Evolutionary conservation across 2,888 invertebrate genomes (phyloP).

Genomic region (Lithophane ornitopus): DNA sequence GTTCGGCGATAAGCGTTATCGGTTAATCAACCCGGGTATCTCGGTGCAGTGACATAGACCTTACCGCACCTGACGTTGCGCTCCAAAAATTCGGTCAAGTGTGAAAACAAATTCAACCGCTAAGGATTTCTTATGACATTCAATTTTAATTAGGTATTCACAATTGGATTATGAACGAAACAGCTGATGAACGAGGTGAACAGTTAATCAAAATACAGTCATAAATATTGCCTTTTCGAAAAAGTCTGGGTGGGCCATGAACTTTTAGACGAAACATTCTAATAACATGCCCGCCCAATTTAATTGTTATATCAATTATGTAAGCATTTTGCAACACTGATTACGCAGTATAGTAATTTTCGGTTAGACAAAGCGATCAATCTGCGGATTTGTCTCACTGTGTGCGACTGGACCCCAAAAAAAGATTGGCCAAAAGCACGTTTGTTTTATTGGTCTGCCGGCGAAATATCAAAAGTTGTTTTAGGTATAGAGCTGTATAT

Average conservation of each 20-base stretch:
- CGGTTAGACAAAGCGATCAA: slow-evolving; percentile 34
- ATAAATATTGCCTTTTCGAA: slow-evolving; percentile 27
- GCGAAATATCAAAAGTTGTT: slow-evolving; percentile 84
- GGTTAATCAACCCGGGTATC: slow-evolving; percentile 81
- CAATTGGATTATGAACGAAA: not conserved
- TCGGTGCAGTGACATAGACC: slow-evolving; percentile 81
- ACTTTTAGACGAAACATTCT: slow-evolving; percentile 46
- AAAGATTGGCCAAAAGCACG: slow-evolving; percentile 68
- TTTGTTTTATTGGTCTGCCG: slow-evolving; percentile 80
- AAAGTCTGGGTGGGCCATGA: slow-evolving; percentile 35
- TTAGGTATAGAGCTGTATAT: slow-evolving; percentile 75
- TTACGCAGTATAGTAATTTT: slow-evolving; percentile 30
- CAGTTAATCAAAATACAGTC: slow-evolving; percentile 11
- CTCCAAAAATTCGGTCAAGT: slow-evolving; percentile 60
- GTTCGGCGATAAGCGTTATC: slow-evolving; percentile 80
- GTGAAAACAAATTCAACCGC: slow-evolving; percentile 49
- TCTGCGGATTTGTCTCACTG: slow-evolving; percentile 55
- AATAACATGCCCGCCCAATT: slow-evolving; percentile 32
- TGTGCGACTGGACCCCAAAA: slow-evolving; percentile 56
- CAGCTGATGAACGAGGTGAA: slow-evolving; percentile 7
- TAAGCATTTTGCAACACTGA: slow-evolving; percentile 35
- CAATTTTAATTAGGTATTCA: not conserved
- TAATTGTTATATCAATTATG: slow-evolving; percentile 47
- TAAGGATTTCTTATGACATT: slow-evolving; percentile 29
- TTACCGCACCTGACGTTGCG: slow-evolving; percentile 65